Evolutionary conservation across 2,797 vertebrate genomes (phyloP).

Genomic region (Sebastes minor): DNA sequence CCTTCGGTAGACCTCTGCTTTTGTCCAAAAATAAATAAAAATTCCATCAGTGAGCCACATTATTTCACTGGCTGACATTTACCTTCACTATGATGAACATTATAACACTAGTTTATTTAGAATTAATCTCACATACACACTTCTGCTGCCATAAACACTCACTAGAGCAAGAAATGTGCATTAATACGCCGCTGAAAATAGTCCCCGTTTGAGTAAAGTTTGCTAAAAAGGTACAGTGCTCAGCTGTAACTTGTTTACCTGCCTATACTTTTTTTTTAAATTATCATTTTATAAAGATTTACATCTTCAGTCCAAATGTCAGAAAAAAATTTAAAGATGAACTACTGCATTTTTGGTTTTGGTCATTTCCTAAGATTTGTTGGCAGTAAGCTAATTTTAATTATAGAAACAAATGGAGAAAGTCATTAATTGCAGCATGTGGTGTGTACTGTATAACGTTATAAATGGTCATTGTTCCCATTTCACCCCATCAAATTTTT

Average conservation of each 20-base stretch:
- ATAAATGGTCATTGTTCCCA: constrained; percentile 18
- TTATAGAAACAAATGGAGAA: background rate
- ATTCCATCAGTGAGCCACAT: background rate
- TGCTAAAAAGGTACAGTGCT: background rate
- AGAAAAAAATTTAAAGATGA: background rate
- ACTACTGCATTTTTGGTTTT: background rate
- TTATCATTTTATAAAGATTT: background rate
- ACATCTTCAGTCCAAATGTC: background rate
- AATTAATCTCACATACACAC: rapidly evolving
- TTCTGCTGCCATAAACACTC: background rate
- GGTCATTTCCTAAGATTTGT: background rate
- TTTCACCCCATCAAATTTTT: constrained; percentile 43
- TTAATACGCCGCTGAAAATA: background rate
- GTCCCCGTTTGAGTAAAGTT: background rate
- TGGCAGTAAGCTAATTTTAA: background rate
- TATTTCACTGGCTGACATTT: background rate
- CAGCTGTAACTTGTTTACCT: rapidly evolving
- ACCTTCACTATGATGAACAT: background rate
- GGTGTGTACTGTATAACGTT: constrained; percentile 8
- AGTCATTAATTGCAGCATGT: constrained; percentile 12
- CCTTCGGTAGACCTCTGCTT: background rate
- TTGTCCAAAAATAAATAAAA: rapidly evolving
- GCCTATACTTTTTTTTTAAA: too few species aligned
- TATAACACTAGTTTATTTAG: background rate
- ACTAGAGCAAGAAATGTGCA: background rate